Evolutionary conservation across 2,797 vertebrate species (phyloP), one percentile per base, ranked within the genome.

Genomic region (Emydoidea blandingii): DNA sequence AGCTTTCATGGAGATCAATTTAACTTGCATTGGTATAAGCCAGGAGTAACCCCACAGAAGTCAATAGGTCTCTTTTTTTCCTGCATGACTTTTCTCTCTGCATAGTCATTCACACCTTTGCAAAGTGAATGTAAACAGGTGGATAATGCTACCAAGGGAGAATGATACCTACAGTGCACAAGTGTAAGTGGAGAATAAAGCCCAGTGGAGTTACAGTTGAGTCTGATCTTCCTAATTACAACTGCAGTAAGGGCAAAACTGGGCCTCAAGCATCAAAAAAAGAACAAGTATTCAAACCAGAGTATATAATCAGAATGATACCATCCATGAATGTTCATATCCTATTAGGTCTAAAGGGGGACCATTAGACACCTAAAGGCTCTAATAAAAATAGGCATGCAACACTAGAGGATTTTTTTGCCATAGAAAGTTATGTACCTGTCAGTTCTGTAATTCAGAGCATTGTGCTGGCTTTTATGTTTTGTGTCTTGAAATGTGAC

Each of bases 351-450:
- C 23, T 49, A 80, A 86, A 80, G 9, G 4, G 29, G 25, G 91
- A 50, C 1, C 2, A 65, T 54, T 14, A n/a, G 5, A 37, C 6
- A 21, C 0, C 0, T 80, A 87, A 93, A 94, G 6, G 1, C 5
- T 84, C 5, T 49, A 52, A 83, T 68, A 86, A 74, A 91, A 84
- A 89, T 47, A 54, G 2, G 4, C 83, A 54, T 5, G 80, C 15
- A 82, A 1, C 15, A 65, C 19, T 79, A 79, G 81, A 56, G 82
- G 27, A 41, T 50, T 78, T 92, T 92, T 37, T 95, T 87, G 4
- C 34, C 81, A 18, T 14, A 52, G 11, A 16, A 19, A 57, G 9
- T 31, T 83, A 72, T 10, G 4, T 41, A 15, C 53, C 21, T 84
- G 65, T 50, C 47, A 81, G 8, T 2, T 6, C 49, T 78, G 83